A percentile compares a stretch with the other conserved stretches of the same genome.
phyloP scores from a whole-genome alignment of 2,888 invertebrate genomes.

The Eupithecia vulgata region DNA sequence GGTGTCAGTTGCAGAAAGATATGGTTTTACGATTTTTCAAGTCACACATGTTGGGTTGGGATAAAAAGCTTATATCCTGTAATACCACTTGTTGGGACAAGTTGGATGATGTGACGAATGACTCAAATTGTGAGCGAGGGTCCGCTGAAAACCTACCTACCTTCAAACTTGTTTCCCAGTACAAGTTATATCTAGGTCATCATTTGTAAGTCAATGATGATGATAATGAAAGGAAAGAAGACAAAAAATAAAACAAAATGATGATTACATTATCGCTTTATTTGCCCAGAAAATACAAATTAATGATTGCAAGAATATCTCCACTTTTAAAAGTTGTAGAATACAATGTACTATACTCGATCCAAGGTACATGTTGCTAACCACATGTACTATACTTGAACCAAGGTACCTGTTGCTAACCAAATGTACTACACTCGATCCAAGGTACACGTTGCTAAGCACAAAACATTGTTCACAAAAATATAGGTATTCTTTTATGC shows the following conservation, averaged over 20 bases:
- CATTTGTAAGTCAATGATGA: background rate
- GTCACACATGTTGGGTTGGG: no score
- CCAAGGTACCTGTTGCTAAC: conserved; percentile 45
- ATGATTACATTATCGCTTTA: conserved; percentile 78
- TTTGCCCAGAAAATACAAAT: conserved; percentile 83
- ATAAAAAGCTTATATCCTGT: no score
- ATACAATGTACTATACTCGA: conserved; percentile 53
- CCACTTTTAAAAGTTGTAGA: conserved; percentile 63
- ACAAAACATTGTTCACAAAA: conserved; percentile 78
- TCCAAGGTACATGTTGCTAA: conserved; percentile 45
- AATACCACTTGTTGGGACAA: no score
- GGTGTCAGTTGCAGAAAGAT: no score
- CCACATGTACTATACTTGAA: conserved; percentile 49
- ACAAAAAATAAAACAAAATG: conserved; percentile 46
- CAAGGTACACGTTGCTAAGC: conserved; percentile 49
- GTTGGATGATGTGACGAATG: no score
- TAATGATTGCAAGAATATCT: conserved; percentile 79
- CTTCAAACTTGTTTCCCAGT: background rate
- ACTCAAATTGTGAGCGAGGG: background rate
- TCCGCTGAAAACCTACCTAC: background rate
- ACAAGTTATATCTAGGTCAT: background rate
- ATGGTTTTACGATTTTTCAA: no score
- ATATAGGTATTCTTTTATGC: conserved; percentile 72
- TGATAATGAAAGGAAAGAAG: background rate
- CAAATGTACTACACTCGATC: conserved; percentile 11